Evolutionary conservation across 1,140 invertebrate species (phyloP), one percentile per base, ranked within the genome.

Genomic region (Hypothenemus hampei): DNA sequence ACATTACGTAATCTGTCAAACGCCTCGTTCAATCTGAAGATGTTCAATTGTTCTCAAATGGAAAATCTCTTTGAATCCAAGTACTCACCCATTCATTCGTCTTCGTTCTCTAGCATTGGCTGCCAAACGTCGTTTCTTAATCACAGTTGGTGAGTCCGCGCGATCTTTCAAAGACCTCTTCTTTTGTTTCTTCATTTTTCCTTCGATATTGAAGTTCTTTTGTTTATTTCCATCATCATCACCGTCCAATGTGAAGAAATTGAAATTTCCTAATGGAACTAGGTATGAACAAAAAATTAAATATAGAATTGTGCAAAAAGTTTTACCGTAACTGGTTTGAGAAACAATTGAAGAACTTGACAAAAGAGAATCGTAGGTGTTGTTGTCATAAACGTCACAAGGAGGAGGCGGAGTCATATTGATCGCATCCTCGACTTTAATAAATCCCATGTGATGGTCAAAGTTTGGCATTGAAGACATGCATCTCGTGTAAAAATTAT

Each of bases 81-180:
- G 16, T 16, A 43, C 41, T 29, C 50, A 57, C 54, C 54, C 54
- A 64, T 88, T 87, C 89, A 91, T 91, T 18, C 89, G 71, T 53
- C 86, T 74, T 19, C 89, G 73, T 72, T 91, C 89, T 1, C 84
- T 72, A 0, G 87, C 87, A 70, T 91, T 89, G 0, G 86, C 86
- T 0, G 85, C 84, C 15, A 86, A 68, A 46, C 86, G 69, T 26
- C 85, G 70, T 48, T 79, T 78, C 58, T 78, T 78, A 41, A 82
- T 56, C 0, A 86, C 76, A 1, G 73, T 78, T 1, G 80, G 79
- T 26, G 79, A 81, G 0, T 79, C 73, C 7, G 76, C 76, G 22
- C 53, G 44, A 18, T 66, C 65, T 24, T 33, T 48, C n/a, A 57
- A 20, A 1, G 55, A 41, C 43, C 59, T 61, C 41, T 61, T 64